Conservation (phyloP, 64 coral and sea anemone species). For the Actinia equina region DNA sequence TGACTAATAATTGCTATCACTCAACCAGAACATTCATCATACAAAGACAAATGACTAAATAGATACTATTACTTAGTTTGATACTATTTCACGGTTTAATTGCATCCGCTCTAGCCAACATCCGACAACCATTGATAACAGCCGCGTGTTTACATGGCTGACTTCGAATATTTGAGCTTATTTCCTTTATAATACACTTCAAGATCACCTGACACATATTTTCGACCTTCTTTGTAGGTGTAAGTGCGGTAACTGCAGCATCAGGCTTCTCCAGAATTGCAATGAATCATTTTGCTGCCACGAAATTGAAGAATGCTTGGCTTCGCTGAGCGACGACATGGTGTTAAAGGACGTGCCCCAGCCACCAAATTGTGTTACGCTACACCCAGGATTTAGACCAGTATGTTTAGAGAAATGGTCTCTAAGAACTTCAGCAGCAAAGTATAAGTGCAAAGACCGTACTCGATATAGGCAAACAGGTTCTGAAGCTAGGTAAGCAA, state of each 20-base stretch:
- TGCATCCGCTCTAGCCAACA: neutral
- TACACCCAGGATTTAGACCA: constrained; percentile 26
- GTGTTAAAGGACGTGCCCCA: neutral
- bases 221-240: neutral
- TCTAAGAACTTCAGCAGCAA: neutral
- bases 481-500: constrained; percentile 31
- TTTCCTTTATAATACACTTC: too few relatives aligned
- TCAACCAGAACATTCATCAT: too few relatives aligned
- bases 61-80: too few relatives aligned
- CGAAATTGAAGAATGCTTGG: neutral
- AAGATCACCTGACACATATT: neutral
- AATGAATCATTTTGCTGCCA: constrained; percentile 4
- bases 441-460: constrained; percentile 6
- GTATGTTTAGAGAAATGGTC: constrained; percentile 38
- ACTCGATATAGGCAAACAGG: constrained; percentile 5
- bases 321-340: neutral
- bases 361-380: neutral
- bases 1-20: too few relatives aligned
- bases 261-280: neutral
- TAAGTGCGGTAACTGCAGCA: neutral
- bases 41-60: too few relatives aligned
- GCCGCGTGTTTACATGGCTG: neutral
- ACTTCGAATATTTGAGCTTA: neutral
- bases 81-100: too few relatives aligned
- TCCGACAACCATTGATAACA: neutral